Evolutionary conservation across 2,888 invertebrate species (phyloP).

Genomic region (Ypsolopha sequella): DNA sequence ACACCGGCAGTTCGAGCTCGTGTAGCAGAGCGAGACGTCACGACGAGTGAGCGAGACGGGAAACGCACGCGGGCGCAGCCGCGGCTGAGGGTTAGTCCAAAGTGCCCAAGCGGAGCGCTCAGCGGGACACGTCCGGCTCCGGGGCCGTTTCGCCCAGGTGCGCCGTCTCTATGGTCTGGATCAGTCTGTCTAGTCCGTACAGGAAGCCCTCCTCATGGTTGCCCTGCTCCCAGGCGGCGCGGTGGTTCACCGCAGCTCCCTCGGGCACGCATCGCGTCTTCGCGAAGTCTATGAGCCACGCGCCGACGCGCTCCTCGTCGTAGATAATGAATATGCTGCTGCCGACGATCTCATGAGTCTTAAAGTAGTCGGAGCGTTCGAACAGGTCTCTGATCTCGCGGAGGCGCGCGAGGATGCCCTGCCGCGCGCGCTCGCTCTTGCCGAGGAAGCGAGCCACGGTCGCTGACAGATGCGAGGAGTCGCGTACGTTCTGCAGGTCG

Average conservation of each 20-base stretch:
- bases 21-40: neutral
- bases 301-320: conserved; percentile 88
- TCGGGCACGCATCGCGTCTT: conserved; percentile 86
- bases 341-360: conserved; percentile 91
- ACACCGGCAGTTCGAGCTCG: conserved; percentile 28
- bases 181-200: conserved; percentile 91
- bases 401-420: conserved; percentile 79
- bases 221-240: conserved; percentile 88
- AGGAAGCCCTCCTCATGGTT: conserved; percentile 98
- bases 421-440: conserved; percentile 73
- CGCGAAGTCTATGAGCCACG: conserved; percentile 98
- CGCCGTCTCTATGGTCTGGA: conserved; percentile 72
- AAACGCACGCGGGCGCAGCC: conserved; percentile 30
- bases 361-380: conserved; percentile 88
- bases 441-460: conserved; percentile 83
- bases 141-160: conserved; percentile 26
- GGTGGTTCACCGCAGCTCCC: conserved; percentile 79
- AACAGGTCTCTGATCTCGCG: conserved; percentile 82
- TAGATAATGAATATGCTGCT: conserved; percentile 95
- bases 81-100: conserved; percentile 47
- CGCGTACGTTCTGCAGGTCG: conserved; percentile 89
- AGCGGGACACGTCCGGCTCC: conserved; percentile 61
- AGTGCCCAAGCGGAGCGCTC: conserved; percentile 41
- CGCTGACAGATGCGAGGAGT: conserved; percentile 78
- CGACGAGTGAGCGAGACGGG: conserved; percentile 12